These are phyloP conservation scores for Cetonia aurata DNA, from an alignment of 2,888 invertebrate genomes.

Conservation along the genomic window DNA sequence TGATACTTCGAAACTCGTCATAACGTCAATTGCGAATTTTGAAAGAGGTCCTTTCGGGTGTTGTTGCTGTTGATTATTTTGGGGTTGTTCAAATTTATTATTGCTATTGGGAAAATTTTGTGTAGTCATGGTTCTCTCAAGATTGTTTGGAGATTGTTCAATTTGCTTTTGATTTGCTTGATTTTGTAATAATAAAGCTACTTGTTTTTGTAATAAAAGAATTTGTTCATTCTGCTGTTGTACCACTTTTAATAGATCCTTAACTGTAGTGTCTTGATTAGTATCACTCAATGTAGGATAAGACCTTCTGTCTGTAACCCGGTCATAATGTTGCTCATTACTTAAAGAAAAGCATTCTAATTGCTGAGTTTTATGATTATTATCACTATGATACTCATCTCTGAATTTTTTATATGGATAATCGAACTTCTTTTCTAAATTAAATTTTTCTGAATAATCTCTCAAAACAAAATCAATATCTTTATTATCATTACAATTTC, in stretches of 20 bases:
- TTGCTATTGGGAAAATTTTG: conserved; percentile 42
- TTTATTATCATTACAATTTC: neutral
- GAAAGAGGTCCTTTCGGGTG: conserved; percentile 64
- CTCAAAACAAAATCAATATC: neutral
- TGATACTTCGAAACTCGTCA: conserved; percentile 79
- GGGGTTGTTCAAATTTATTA: conserved; percentile 44
- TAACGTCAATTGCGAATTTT: conserved; percentile 78
- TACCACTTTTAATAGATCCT: conserved; percentile 75
- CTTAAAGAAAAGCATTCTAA: neutral
- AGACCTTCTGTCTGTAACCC: neutral
- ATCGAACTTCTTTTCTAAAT: neutral
- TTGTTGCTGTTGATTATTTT: conserved; percentile 36
- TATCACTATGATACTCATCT: neutral
- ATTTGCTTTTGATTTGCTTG: conserved; percentile 53
- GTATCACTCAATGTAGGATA: neutral
- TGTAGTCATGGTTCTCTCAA: conserved; percentile 56
- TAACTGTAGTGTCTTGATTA: conserved; percentile 68
- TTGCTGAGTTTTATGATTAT: neutral
- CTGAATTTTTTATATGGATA: neutral
- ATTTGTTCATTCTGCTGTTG: conserved; percentile 78
- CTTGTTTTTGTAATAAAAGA: conserved; percentile 74
- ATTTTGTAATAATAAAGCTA: conserved; percentile 70
- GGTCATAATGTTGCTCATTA: neutral
- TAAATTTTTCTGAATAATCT: neutral
- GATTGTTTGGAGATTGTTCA: conserved; percentile 53